Evolutionary conservation across 2,113 vertebrate genomes (phyloP).

Genomic region (Orthochromis indermauri): DNA sequence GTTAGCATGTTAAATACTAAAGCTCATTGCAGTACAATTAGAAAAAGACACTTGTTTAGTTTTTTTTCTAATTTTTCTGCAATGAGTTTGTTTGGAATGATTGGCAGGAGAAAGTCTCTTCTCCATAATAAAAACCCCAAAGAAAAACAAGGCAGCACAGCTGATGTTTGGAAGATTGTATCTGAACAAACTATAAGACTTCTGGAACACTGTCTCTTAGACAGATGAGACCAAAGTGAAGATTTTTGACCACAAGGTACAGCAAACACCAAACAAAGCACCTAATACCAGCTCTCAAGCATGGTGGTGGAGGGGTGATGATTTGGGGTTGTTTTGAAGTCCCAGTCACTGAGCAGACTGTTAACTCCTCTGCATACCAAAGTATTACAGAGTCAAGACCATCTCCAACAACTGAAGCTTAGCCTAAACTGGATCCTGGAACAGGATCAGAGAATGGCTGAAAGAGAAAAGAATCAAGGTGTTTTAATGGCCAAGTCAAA

Average conservation of each 20-base stretch:
- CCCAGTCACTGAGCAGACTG: neutral
- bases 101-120: neutral
- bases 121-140: fast-evolving
- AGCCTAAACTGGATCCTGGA: neutral
- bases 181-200: neutral
- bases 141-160: neutral
- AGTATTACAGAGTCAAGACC: neutral
- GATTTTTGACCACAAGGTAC: neutral
- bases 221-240: neutral
- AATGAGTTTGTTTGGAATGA: fast-evolving
- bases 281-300: neutral
- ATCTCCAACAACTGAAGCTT: neutral
- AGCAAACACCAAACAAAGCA: neutral
- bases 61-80: neutral
- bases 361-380: neutral
- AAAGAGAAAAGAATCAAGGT: neutral
- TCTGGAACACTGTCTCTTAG: neutral
- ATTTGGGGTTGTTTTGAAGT: neutral
- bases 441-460: neutral
- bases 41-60: fast-evolving
- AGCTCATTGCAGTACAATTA: neutral
- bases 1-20: neutral
- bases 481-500: neutral
- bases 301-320: neutral
- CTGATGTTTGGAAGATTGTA: neutral